A percentile compares a stretch with the other conserved stretches of the same genome.
phyloP scores from a whole-genome alignment of 2,888 invertebrate species.

The Ferdinandea cuprea region DNA sequence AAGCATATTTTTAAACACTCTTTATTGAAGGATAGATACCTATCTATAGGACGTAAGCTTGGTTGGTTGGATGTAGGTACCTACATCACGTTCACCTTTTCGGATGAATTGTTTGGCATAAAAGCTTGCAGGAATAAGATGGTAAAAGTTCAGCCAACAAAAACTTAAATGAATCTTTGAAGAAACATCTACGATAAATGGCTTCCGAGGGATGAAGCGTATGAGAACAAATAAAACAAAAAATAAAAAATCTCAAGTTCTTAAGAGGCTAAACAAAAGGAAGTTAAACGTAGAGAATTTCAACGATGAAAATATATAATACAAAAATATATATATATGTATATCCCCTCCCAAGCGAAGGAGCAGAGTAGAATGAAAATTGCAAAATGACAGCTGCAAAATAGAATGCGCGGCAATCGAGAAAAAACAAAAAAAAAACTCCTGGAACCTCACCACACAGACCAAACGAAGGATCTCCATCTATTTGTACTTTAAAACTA shows the following conservation, averaged over 20 bases:
- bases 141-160: conserved; percentile 26
- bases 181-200: conserved; percentile 39
- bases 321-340: too few relatives aligned
- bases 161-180: conserved; percentile 54
- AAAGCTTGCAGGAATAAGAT: background rate
- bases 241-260: background rate
- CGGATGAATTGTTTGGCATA: conserved; percentile 37
- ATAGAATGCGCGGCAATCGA: conserved; percentile 14
- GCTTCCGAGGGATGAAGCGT: conserved; percentile 7
- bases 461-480: conserved; percentile 63
- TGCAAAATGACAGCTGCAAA: conserved; percentile 43
- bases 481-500: conserved; percentile 71
- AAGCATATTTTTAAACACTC: conserved; percentile 24
- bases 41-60: background rate
- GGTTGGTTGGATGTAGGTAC: too few relatives aligned
- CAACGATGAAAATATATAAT: conserved; percentile 17
- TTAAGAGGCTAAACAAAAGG: conserved; percentile 18
- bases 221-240: background rate
- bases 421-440: background rate
- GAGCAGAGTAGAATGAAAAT: conserved; percentile 18
- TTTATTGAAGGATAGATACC: background rate
- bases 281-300: conserved; percentile 55
- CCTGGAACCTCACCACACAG: conserved; percentile 42
- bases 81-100: conserved; percentile 13
- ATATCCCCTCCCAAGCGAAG: background rate